Percentiles rank a stretch among this genome's conserved stretches.
Conservation (phyloP, 2,797 vertebrate species). For the Acanthurus leucopareius region DNA sequence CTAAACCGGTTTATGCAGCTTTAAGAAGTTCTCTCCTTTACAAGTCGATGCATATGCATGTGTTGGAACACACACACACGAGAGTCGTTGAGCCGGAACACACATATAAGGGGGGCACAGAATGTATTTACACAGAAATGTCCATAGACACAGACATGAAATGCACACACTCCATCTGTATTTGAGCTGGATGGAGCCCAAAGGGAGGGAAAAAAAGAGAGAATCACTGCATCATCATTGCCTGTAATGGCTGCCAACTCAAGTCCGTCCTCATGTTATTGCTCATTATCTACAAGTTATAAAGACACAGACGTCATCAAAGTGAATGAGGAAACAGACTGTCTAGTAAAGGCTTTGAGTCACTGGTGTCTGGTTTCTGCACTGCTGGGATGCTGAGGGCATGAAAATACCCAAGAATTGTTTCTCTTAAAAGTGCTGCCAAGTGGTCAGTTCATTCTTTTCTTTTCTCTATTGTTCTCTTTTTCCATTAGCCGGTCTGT, state of each 20-base stretch:
- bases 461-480: background rate
- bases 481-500: background rate
- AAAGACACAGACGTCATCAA: constrained; percentile 9
- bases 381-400: constrained; percentile 7
- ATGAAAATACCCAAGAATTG: background rate
- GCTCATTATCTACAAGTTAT: constrained; percentile 21
- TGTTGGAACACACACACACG: background rate
- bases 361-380: background rate
- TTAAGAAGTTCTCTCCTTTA: background rate
- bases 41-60: background rate
- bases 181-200: constrained; percentile 28
- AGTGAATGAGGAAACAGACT: constrained; percentile 14
- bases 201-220: background rate
- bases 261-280: constrained; percentile 4
- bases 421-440: background rate
- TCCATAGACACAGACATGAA: background rate
- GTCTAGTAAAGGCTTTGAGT: background rate
- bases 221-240: background rate
- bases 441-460: background rate
- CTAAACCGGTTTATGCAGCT: constrained; percentile 11
- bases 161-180: constrained; percentile 5
- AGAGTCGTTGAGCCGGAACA: background rate
- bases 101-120: background rate
- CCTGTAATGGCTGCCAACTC: background rate
- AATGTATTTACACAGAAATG: background rate